Percentiles rank a stretch among this genome's conserved stretches.
Evolutionary conservation across 2,113 vertebrate genomes (phyloP).

Genomic region (Protomyctophum bolini): DNA sequence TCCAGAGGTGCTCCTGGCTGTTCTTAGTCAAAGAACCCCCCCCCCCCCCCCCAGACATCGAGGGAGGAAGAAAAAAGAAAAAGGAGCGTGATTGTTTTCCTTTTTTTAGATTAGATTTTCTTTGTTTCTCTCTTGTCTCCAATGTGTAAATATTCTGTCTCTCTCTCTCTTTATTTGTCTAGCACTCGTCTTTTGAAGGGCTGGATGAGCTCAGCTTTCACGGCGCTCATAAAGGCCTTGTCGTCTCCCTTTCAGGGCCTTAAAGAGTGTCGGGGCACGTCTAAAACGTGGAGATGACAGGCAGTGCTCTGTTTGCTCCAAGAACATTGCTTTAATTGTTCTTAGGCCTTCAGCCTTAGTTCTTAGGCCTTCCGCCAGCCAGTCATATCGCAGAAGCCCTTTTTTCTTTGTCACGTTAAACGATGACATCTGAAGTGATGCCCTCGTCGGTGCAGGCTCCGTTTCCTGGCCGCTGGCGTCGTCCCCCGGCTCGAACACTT

Average conservation of each 20-base stretch:
- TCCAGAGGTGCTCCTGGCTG: constrained; percentile 61
- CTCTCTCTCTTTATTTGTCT: constrained; percentile 39
- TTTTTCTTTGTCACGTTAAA: constrained; percentile 35
- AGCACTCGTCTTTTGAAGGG: constrained; percentile 64
- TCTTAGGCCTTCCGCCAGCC: constrained; percentile 35
- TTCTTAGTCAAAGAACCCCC: constrained; percentile 68
- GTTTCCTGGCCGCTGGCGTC: constrained; percentile 31
- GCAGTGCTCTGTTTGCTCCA: constrained; percentile 40
- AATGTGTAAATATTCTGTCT: constrained; percentile 41
- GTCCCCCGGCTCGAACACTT: constrained; percentile 4
- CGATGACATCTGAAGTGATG: constrained; percentile 53
- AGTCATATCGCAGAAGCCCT: constrained; percentile 41
- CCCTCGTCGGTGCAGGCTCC: neutral
- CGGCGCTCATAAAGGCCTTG: constrained; percentile 51
- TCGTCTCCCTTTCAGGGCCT: constrained; percentile 61
- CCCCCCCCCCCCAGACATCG: neutral
- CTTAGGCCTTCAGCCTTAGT: too few species aligned
- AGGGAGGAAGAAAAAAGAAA: constrained; percentile 38
- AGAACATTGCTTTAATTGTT: constrained; percentile 61
- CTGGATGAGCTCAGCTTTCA: constrained; percentile 73
- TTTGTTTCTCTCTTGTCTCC: constrained; percentile 10
- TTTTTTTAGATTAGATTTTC: constrained; percentile 61
- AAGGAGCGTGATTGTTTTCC: constrained; percentile 64
- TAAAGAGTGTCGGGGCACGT: constrained; percentile 44
- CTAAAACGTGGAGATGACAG: constrained; percentile 57